Evolutionary conservation across 2,797 vertebrate genomes (phyloP).

Genomic region (Clarias fuscus): DNA sequence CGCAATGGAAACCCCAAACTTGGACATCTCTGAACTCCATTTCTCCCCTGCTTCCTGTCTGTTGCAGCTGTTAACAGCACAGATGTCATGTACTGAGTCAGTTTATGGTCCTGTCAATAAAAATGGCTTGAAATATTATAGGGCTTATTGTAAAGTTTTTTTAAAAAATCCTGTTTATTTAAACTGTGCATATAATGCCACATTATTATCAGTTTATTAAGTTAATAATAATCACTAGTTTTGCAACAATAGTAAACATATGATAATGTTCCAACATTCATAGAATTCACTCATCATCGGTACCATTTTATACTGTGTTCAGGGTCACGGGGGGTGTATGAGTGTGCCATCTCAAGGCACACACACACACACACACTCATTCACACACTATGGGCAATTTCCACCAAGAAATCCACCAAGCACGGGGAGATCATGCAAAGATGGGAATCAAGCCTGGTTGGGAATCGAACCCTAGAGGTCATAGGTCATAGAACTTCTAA

Average conservation of each 20-base stretch:
- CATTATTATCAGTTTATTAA: not conserved
- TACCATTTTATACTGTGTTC: too few relatives aligned
- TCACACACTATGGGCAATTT: too few relatives aligned
- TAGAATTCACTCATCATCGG: too few relatives aligned
- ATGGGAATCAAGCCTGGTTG: too few relatives aligned
- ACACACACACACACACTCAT: too few relatives aligned
- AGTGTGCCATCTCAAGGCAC: too few relatives aligned
- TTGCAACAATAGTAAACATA: not conserved
- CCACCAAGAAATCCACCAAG: too few relatives aligned
- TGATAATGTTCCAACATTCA: not conserved
- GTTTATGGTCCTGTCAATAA: not conserved
- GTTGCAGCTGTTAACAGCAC: not conserved
- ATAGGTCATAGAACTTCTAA: too few relatives aligned
- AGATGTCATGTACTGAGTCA: not conserved
- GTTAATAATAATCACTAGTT: not conserved
- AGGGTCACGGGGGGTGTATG: too few relatives aligned
- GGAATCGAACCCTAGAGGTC: too few relatives aligned
- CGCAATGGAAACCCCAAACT: not conserved
- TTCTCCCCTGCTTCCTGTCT: not conserved
- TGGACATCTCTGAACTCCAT: not conserved
- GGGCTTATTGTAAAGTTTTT: not conserved
- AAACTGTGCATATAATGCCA: not conserved
- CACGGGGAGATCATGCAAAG: too few relatives aligned
- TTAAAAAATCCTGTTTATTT: not conserved
- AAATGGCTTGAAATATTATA: not conserved